phyloP scores from a whole-genome alignment of 2,888 invertebrate genomes.

The Lobophora halterata region DNA sequence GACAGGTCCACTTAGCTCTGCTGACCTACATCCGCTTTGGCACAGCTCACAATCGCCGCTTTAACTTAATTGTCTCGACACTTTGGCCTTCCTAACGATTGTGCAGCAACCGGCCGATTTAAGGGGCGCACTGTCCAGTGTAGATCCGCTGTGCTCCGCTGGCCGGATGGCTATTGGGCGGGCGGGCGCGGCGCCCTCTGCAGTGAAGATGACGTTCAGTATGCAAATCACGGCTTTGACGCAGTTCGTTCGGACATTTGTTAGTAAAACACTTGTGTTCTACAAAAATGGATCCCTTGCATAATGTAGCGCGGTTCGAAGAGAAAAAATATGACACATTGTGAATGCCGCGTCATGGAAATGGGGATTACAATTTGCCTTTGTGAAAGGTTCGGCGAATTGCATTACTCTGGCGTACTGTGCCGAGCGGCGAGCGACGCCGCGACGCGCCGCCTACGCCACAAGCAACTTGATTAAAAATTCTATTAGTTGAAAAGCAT shows the following conservation, averaged over 20 bases:
- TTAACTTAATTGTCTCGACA: slow-evolving; percentile 80
- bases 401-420: slow-evolving; percentile 73
- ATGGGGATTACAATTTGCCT: slow-evolving; percentile 79
- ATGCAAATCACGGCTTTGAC: slow-evolving; percentile 61
- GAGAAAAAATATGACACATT: slow-evolving; percentile 61
- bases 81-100: slow-evolving; percentile 78
- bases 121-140: slow-evolving; percentile 57
- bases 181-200: slow-evolving; percentile 38
- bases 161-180: too few relatives aligned
- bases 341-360: slow-evolving; percentile 62
- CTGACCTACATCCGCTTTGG: slow-evolving; percentile 80
- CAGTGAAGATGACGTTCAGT: slow-evolving; percentile 59
- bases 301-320: slow-evolving; percentile 41
- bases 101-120: slow-evolving; percentile 76
- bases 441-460: slow-evolving; percentile 62
- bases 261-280: slow-evolving; percentile 51
- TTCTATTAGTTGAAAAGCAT: slow-evolving; percentile 78
- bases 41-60: slow-evolving; percentile 79
- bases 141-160: too few relatives aligned
- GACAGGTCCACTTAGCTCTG: slow-evolving; percentile 68
- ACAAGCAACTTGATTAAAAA: slow-evolving; percentile 79
- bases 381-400: slow-evolving; percentile 78
- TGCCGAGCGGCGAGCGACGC: slow-evolving; percentile 45
- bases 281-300: slow-evolving; percentile 40
- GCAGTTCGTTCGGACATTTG: slow-evolving; percentile 52